Base-by-base conservation (phyloP, 53 echinoderm and acorn worm genomes). In the Actinopyga echinites region DNA sequence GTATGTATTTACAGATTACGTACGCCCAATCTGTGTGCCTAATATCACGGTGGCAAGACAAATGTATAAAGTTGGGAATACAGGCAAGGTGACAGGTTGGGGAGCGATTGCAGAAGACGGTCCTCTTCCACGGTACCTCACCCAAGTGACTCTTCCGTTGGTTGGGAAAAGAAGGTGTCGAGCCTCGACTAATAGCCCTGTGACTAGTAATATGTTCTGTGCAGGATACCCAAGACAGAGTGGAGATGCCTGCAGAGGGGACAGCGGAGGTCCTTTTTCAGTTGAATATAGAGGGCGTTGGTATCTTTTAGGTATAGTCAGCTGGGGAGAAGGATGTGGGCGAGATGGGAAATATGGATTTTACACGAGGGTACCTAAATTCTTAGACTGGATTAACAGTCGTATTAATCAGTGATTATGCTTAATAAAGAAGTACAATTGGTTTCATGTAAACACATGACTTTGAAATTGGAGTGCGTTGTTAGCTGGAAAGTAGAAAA, bases 281-380 rank as follows among this genome's bases (percentile, higher is more conserved):
- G 75, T 91, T 28, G 32, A 64, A 12, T 38, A 84, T 31, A 67
- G 66, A 22, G 73, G 65, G n/a, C 84, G 85, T 56, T 94, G 94
- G 93, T 84, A 94, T 86, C 71, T 94, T 64, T 58, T 92, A 0
- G 99, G 99, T 1, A 82, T 97, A 22, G 89, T 92, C 20, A 97
- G 99, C 56, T 97, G 99, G 99, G 99, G 99, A 0, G 92, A 92
- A 43, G 99, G 99, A 1, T 97, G 99, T 64, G 90, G 85, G 3
- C 85, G 79, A 60, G 90, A 88, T 31, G 90, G 90, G 2, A 90
- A 92, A 64, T 97, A 93, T 83, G 99, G 99, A 30, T 92, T 92
- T 69, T 97, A 97, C 75, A 94, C 94, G 13, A 94, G 85, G 79
- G 80, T 95, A 5, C 30, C 74, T 37, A 80, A 81, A 34, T 86